phyloP scores from a whole-genome alignment of 2,113 vertebrate genomes.

The Theristicus caerulescens region DNA sequence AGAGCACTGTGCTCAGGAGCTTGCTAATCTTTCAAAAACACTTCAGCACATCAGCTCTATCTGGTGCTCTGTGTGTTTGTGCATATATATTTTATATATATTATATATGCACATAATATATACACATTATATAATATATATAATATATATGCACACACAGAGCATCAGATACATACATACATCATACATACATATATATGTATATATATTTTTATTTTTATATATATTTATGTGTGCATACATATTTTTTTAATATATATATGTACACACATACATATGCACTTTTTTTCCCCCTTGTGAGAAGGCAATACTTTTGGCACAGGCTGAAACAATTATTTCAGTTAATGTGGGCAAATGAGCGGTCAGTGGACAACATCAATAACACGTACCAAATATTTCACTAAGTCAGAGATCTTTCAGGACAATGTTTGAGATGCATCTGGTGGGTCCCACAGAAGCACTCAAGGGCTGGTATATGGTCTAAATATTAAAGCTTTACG shows the following conservation, averaged over 20 bases:
- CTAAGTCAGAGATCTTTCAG: not conserved
- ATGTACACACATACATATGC: not conserved
- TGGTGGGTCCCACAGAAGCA: not conserved
- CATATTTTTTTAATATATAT: not conserved
- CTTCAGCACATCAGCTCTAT: not conserved
- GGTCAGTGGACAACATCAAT: not conserved
- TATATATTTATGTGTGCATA: not conserved
- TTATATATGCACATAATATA: not conserved
- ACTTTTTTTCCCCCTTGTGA: not conserved
- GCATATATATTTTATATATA: too few relatives aligned
- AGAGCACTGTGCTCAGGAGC: not conserved
- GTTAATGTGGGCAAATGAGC: not conserved
- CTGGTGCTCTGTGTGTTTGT: not conserved
- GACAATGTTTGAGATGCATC: not conserved
- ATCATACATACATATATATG: too few relatives aligned
- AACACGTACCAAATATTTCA: not conserved
- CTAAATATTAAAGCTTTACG: not conserved
- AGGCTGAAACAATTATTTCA: not conserved
- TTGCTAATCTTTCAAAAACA: not conserved
- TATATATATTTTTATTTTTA: too few relatives aligned
- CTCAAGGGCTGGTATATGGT: not conserved
- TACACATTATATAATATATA: not conserved
- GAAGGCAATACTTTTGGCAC: not conserved
- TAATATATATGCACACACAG: not conserved
- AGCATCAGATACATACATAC: not conserved